phyloP scores from a whole-genome alignment of 2,113 vertebrate genomes.

The Anoplopoma fimbria region DNA sequence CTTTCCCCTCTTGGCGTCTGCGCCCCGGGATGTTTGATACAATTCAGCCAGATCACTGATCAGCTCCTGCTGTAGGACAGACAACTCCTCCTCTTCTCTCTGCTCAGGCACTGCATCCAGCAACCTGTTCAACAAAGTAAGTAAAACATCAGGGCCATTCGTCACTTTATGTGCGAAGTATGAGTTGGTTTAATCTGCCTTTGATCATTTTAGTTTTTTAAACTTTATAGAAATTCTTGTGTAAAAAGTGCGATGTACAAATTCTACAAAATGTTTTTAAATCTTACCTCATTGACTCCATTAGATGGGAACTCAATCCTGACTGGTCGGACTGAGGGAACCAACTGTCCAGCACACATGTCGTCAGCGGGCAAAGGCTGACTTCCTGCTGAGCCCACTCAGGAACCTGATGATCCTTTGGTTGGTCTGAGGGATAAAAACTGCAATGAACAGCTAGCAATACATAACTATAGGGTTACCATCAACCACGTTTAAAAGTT shows the following conservation, averaged over 20 bases:
- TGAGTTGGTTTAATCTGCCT: background rate
- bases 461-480: background rate
- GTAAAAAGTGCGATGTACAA: background rate
- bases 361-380: slow-evolving; percentile 61
- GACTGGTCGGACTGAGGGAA: slow-evolving; percentile 89
- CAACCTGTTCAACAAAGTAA: slow-evolving; percentile 78
- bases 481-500: background rate
- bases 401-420: slow-evolving; percentile 73
- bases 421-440: slow-evolving; percentile 34
- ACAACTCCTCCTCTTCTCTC: slow-evolving; percentile 46
- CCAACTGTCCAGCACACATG: slow-evolving; percentile 87
- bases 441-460: background rate
- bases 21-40: slow-evolving; percentile 85
- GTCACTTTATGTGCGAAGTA: background rate
- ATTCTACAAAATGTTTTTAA: background rate
- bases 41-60: slow-evolving; percentile 85
- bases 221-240: background rate
- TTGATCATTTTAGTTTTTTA: background rate
- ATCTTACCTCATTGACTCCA: slow-evolving; percentile 93
- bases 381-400: slow-evolving; percentile 93
- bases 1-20: slow-evolving; percentile 77
- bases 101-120: slow-evolving; percentile 83
- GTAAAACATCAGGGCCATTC: background rate
- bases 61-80: slow-evolving; percentile 83
- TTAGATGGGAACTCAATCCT: slow-evolving; percentile 89